Evolutionary conservation across 2,113 vertebrate genomes (phyloP).

Genomic region (Archocentrus centrarchus): DNA sequence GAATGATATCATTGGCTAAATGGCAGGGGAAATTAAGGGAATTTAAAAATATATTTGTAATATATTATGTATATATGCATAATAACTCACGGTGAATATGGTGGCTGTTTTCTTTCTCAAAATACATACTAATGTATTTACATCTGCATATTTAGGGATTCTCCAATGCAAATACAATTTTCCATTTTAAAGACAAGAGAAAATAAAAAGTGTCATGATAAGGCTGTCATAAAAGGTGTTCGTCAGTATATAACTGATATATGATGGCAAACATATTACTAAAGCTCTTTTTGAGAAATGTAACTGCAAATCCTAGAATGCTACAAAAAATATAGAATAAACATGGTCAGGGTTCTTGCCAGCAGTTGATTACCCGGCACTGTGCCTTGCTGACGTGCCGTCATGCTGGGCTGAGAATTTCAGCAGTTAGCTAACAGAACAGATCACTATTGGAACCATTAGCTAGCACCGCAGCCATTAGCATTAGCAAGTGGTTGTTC

Average conservation of each 20-base stretch:
- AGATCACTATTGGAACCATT: too few species aligned
- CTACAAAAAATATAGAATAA: too few species aligned
- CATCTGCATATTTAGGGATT: not conserved
- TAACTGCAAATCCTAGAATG: not conserved
- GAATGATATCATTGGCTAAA: slow-evolving; percentile 13
- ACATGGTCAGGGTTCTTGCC: too few species aligned
- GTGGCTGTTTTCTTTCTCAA: not conserved
- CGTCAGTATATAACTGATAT: not conserved
- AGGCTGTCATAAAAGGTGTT: not conserved
- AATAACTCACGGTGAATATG: not conserved
- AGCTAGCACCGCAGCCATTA: too few species aligned
- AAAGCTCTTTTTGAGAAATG: not conserved
- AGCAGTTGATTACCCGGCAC: too few species aligned
- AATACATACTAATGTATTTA: not conserved
- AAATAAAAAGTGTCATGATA: not conserved
- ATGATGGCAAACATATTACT: not conserved
- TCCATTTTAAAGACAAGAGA: not conserved
- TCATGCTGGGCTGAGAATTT: too few species aligned
- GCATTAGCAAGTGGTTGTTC: too few species aligned
- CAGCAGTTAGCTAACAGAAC: too few species aligned
- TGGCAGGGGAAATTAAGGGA: not conserved
- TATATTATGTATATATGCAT: not conserved
- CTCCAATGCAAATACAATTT: not conserved
- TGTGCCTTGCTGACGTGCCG: too few species aligned
- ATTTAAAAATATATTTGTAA: not conserved